Evolutionary conservation across 2,113 vertebrate species (phyloP), one percentile per base, ranked within the genome.

Genomic region (Lepisosteus osseus): DNA sequence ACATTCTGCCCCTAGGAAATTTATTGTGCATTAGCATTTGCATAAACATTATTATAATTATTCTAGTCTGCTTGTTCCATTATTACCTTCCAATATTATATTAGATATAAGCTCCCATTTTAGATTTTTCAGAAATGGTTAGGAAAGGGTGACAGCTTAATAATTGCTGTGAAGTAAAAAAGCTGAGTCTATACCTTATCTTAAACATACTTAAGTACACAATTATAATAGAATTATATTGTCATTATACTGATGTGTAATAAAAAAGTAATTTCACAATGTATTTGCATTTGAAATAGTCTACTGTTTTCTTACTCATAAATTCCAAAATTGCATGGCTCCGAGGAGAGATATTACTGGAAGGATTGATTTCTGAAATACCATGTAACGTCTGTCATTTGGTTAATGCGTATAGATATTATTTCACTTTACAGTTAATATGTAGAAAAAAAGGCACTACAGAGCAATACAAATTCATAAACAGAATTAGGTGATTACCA

Each of bases 221-320:
- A 77, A 47, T 77, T 73, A 70, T 75, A 76, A 72, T 67, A 69
- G 72, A 76, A 57, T 71, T 76, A 78, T 73, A 71, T 79, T 55
- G 40, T 72, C 67, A 70, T 76, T 77, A 75, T 72, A 54, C 56
- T 71, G 74, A 68, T 68, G 67, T 61, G 69, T 61, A 55, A 75
- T 54, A 70, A 78, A 77, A 62, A 41, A 79, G 57, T 79, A 0
- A 74, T 84, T 75, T 78, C 55, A 44, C 9, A 70, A 61, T 63
- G 78, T n/a, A 84, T 83, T 83, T 76, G 72, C 79, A 79, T 85
- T 65, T 68, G 54, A 82, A 77, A 79, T 43, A 14, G n/a, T 44
- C 61, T 59, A 44, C 59, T 67, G 13, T 63, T 54, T 54, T 54
- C 54, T 56, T 29, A 62, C 55, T 77, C 65, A 51, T 44, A 7